These are phyloP conservation scores for Pica pica DNA, from an alignment of 2,113 vertebrate species.

Conservation along the genomic window DNA sequence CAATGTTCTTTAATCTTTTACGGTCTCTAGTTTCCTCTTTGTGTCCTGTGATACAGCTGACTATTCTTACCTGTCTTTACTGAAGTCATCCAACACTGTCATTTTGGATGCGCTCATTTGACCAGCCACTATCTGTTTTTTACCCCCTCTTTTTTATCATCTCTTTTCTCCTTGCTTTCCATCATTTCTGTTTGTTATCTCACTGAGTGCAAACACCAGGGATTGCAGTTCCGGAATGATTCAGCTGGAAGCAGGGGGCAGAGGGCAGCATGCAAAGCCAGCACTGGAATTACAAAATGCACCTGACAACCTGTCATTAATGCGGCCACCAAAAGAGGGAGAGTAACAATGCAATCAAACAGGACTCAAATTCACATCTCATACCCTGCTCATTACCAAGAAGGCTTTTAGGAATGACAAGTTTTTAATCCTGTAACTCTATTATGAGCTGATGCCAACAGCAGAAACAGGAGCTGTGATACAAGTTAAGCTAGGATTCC, in stretches of 20 bases:
- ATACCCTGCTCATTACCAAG: background rate
- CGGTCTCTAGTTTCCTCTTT: background rate
- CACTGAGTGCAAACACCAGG: background rate
- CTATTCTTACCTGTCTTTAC: background rate
- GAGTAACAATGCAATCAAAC: background rate
- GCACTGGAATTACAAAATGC: background rate
- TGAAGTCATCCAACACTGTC: background rate
- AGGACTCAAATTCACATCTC: background rate
- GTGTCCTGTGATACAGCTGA: background rate
- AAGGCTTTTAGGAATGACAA: conserved; percentile 1
- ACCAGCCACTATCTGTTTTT: background rate
- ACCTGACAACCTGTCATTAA: background rate
- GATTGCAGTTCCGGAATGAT: background rate
- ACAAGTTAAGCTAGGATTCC: background rate
- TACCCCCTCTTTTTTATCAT: background rate
- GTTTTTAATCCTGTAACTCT: conserved; percentile 41
- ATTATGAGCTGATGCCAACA: conserved; percentile 5
- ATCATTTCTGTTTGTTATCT: background rate
- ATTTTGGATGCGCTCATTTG: background rate
- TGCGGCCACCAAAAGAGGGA: background rate
- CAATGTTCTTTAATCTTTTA: background rate
- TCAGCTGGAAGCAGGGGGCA: conserved; percentile 2
- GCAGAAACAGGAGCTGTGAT: conserved; percentile 27
- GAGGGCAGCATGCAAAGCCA: background rate
- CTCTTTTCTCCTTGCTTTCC: background rate